phyloP scores from a whole-genome alignment of 2,888 invertebrate genomes.

The Phaedon cochleariae region DNA sequence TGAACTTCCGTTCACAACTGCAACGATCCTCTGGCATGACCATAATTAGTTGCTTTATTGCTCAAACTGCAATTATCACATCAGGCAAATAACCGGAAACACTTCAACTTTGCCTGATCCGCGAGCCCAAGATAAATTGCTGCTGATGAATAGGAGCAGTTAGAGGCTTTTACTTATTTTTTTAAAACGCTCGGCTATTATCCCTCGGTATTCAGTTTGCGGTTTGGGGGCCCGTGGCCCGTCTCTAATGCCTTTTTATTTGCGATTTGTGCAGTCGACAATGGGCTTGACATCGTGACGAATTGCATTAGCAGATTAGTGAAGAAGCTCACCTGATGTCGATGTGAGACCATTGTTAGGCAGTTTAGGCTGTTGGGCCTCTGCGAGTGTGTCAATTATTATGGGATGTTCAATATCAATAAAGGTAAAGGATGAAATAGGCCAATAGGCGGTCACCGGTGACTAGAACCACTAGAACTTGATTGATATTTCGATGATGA shows the following conservation, averaged over 20 bases:
- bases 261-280: constrained; percentile 52
- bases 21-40: constrained; percentile 26
- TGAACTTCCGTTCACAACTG: constrained; percentile 32
- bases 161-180: constrained; percentile 42
- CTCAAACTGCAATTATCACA: constrained; percentile 33
- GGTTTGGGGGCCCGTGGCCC: constrained; percentile 35
- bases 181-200: constrained; percentile 25
- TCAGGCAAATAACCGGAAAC: constrained; percentile 45
- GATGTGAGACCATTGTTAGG: too few relatives aligned
- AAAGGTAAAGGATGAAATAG: too few relatives aligned
- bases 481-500: too few relatives aligned
- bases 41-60: constrained; percentile 42
- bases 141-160: constrained; percentile 48
- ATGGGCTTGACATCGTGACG: constrained; percentile 59
- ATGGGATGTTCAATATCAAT: too few relatives aligned
- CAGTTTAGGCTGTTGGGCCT: too few relatives aligned
- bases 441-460: too few relatives aligned
- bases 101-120: constrained; percentile 39
- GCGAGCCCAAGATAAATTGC: too few relatives aligned
- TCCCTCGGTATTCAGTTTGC: constrained; percentile 42
- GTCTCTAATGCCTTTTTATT: constrained; percentile 55
- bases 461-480: too few relatives aligned
- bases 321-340: constrained; percentile 54
- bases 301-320: constrained; percentile 61
- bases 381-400: too few relatives aligned